A percentile compares a stretch with the other conserved stretches of the same genome.
Conservation (phyloP, 1,140 invertebrate genomes). For the Spodoptera litura region DNA sequence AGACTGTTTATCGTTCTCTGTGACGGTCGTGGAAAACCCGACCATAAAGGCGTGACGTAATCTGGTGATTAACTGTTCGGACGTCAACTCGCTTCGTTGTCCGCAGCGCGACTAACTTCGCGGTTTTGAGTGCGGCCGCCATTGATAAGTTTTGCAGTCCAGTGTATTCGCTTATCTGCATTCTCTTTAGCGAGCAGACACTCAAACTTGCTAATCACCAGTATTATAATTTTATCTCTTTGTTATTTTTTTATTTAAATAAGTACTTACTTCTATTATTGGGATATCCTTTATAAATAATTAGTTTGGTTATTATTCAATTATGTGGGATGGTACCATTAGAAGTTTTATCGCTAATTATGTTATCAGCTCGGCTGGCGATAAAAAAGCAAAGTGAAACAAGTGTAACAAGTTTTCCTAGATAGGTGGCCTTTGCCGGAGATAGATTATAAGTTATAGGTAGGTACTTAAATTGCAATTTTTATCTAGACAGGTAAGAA, state of each 20-base stretch:
- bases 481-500: too few species aligned
- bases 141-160: slow-evolving; percentile 35
- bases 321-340: too few species aligned
- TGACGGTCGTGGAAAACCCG: slow-evolving; percentile 44
- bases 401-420: too few species aligned
- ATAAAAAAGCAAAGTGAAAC: too few species aligned
- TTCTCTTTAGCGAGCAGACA: slow-evolving; percentile 5
- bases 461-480: too few species aligned
- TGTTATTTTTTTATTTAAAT: neutral
- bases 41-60: slow-evolving; percentile 52
- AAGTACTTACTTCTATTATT: neutral
- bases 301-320: too few species aligned
- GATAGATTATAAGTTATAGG: too few species aligned
- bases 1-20: slow-evolving; percentile 35
- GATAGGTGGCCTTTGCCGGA: too few species aligned
- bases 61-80: slow-evolving; percentile 43
- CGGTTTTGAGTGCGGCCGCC: neutral
- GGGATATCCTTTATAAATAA: too few species aligned
- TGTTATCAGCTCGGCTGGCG: too few species aligned
- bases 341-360: too few species aligned
- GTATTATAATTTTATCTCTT: slow-evolving; percentile 8
- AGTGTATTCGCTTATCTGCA: slow-evolving; percentile 38
- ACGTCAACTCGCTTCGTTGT: slow-evolving; percentile 58
- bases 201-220: neutral
- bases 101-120: slow-evolving; percentile 42